Evolutionary conservation across 2,113 vertebrate genomes (phyloP), one percentile per base, ranked within the genome.

Genomic region (Bufo gargarizans): DNA sequence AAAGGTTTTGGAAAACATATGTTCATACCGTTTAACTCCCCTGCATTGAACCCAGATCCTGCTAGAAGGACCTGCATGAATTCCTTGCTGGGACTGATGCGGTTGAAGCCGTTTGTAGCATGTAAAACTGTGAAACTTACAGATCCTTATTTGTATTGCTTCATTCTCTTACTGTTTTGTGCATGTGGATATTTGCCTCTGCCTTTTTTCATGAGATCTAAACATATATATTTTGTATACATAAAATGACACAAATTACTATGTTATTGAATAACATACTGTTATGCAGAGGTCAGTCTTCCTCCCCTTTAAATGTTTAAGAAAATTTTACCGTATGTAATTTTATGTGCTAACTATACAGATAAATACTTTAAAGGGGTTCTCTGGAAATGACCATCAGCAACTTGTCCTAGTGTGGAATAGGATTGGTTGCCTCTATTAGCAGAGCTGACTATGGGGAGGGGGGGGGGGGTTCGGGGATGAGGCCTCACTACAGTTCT

Each of bases 111-210:
- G 17, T 50, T 58, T 88, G 86, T 88, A 88, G 86, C 86, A 88
- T 88, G 86, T 71, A 63, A 82, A 83, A 82, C 86, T 88, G 86
- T 88, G 80, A 88, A 82, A 50, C 49, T 86, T 79, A 61, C 53
- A 53, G 43, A 53, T 12, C 6, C 10, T 67, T 61, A 4, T 81
- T 81, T 83, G 81, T 69, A 67, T 69, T 65, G 61, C 20, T n/a
- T 20, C 16, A 61, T 83, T 53, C 22, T 83, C 20, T 69, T 50
- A 65, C 8, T 65, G 59, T 83, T 50, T 2, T 65, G 59, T 82
- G 58, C 9, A 4, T 19, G 2, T 67, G 45, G 65, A 6, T 45
- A 3, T 67, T 47, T 83, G 20, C 61, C 61, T 67, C 81, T 83
- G 61, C 45, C 67, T 69, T 5, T 17, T 20, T 3, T 16, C 1